These are phyloP conservation scores for Mastomys natalensis DNA, from an alignment of 2,113 vertebrate species.

Conservation along the genomic window DNA sequence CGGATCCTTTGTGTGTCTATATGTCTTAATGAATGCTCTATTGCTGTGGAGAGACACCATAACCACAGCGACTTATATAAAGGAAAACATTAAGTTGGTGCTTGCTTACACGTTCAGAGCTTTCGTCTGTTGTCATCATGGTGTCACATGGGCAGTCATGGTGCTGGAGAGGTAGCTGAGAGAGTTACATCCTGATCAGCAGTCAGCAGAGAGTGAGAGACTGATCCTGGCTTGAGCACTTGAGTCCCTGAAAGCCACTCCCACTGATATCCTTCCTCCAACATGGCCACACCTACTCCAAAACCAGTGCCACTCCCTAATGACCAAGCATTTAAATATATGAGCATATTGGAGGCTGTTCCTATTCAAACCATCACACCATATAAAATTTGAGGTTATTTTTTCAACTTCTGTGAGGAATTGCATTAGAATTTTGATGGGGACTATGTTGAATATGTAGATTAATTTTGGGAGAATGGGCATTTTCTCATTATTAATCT, in stretches of 20 bases:
- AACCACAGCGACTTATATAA: not conserved
- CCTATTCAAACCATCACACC: not conserved
- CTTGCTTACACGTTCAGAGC: not conserved
- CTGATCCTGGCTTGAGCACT: not conserved
- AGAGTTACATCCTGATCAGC: not conserved
- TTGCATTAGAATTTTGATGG: not conserved
- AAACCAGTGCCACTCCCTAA: not conserved
- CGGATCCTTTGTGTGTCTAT: rapidly evolving
- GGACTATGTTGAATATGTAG: not conserved
- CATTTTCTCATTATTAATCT: not conserved
- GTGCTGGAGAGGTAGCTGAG: not conserved
- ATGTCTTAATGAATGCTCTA: not conserved
- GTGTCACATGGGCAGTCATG: not conserved
- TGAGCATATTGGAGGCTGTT: not conserved
- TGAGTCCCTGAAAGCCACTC: too few relatives aligned
- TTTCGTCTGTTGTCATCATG: not conserved
- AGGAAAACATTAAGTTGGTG: not conserved
- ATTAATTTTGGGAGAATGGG: not conserved
- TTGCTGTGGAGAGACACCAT: not conserved
- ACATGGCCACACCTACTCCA: not conserved
- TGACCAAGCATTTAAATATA: not conserved
- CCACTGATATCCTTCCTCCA: not conserved
- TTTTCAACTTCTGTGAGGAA: not conserved
- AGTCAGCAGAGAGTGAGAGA: not conserved
- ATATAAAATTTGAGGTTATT: not conserved